Evolutionary conservation across 2,797 vertebrate genomes (phyloP).

Genomic region (Anguilla marmorata): DNA sequence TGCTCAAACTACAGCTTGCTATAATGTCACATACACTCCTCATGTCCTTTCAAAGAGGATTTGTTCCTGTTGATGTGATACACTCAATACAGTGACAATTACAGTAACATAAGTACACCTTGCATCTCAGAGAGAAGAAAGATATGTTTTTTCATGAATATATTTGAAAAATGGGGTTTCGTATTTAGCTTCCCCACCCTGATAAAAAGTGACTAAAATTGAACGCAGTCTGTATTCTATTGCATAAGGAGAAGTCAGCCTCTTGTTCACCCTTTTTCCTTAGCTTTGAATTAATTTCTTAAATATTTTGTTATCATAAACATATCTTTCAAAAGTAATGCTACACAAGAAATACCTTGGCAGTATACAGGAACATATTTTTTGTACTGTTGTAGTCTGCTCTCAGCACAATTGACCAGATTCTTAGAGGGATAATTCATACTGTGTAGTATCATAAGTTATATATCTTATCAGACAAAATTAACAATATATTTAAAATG

Average conservation of each 20-base stretch:
- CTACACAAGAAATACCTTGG: not conserved
- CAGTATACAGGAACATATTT: not conserved
- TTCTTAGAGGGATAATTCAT: not conserved
- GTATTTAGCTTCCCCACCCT: not conserved
- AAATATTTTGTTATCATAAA: not conserved
- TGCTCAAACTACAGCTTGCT: slow-evolving; percentile 43
- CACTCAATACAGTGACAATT: not conserved
- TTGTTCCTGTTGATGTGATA: not conserved
- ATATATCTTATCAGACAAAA: not conserved
- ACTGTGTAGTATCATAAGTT: not conserved
- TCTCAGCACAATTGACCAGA: not conserved
- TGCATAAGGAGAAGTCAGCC: not conserved
- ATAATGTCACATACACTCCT: not conserved
- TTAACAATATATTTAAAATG: not conserved
- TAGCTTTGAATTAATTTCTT: not conserved
- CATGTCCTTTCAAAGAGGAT: not conserved
- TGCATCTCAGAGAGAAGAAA: not conserved
- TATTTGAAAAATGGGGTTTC: not conserved
- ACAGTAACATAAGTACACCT: not conserved
- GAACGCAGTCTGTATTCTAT: not conserved
- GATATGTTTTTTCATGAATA: not conserved
- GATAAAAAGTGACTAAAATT: not conserved
- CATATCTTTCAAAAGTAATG: not conserved
- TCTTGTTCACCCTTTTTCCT: not conserved
- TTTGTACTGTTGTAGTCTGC: not conserved